Evolutionary conservation across 2,797 vertebrate species (phyloP), one percentile per base, ranked within the genome.

Genomic region (Streptopelia turtur): DNA sequence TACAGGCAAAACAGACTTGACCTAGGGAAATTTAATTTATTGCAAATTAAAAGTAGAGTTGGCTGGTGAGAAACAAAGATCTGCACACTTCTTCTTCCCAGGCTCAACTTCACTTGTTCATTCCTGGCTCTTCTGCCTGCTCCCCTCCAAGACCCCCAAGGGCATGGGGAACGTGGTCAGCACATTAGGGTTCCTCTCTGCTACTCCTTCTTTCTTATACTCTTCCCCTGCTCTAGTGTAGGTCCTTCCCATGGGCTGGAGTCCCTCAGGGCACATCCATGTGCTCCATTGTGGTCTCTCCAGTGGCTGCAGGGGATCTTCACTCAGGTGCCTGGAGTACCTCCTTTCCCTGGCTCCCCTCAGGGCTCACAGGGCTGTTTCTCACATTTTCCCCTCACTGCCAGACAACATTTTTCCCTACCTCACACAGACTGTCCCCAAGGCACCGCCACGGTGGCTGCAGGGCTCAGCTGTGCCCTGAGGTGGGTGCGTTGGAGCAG

Each of bases 291-390:
- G 1, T 23, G 16, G 22, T 13, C 10, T 56, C 21, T 15, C 63
- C 13, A 27, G 8, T 24, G 52, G n/a, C 16, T 79, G 22, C 45
- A 47, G n/a, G 15, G 10, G 21, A 16, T 11, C 11, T 5, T 30
- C 49, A 8, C 17, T 41, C 9, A 0, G 5, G 30, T 2, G 2
- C 21, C 13, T 28, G 11, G 3, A 45, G 5, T 27, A 12, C 20
- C n/a, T 50, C 30, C 22, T 30, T 9, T 9, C 21, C 5, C 4
- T 11, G 4, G 13, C 35, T 52, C 15, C 16, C 49, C 33, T 23
- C 1, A 0, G 20, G 1, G 16, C 30, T 15, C 2, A 0, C 53
- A 25, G 31, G 22, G 56, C 13, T 33, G 14, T 33, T 78, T 39
- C 23, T 24, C 7, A 21, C 41, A 41, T 41, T 41, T 41, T 41